These are phyloP conservation scores for Protobothrops mucrosquamatus DNA, from an alignment of 2,113 vertebrate genomes.

Conservation along the genomic window DNA sequence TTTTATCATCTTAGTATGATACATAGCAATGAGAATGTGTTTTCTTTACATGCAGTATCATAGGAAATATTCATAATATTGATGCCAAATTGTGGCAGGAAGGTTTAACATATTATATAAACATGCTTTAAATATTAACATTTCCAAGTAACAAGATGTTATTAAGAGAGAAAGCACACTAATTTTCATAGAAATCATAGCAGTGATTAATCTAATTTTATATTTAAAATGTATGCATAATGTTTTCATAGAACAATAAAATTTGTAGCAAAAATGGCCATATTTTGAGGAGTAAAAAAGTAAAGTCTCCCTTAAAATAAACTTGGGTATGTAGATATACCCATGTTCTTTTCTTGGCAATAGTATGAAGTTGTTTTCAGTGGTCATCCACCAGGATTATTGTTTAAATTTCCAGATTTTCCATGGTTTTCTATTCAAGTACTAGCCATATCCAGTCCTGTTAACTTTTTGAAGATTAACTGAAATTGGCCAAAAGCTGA, in stretches of 20 bases:
- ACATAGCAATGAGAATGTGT: neutral
- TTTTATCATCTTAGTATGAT: neutral
- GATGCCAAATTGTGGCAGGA: neutral
- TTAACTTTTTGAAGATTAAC: neutral
- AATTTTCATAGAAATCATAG: neutral
- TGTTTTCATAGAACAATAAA: neutral
- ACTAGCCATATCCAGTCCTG: neutral
- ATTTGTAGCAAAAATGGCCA: neutral
- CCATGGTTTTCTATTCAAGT: neutral
- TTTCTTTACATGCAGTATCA: neutral
- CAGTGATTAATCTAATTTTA: neutral
- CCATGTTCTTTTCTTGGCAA: neutral
- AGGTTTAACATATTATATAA: neutral
- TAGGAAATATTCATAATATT: neutral
- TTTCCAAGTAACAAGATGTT: neutral
- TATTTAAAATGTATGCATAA: neutral
- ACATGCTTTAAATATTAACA: neutral
- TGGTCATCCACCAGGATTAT: neutral
- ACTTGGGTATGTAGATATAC: neutral
- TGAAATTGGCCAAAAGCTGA: neutral
- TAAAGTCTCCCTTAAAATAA: neutral
- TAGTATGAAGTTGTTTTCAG: neutral
- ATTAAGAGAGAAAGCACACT: neutral
- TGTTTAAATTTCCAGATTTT: neutral
- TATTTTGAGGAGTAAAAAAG: neutral